Evolutionary conservation across 64 coral and sea anemone genomes (phyloP).

Genomic region (Actinia tenebrosa): DNA sequence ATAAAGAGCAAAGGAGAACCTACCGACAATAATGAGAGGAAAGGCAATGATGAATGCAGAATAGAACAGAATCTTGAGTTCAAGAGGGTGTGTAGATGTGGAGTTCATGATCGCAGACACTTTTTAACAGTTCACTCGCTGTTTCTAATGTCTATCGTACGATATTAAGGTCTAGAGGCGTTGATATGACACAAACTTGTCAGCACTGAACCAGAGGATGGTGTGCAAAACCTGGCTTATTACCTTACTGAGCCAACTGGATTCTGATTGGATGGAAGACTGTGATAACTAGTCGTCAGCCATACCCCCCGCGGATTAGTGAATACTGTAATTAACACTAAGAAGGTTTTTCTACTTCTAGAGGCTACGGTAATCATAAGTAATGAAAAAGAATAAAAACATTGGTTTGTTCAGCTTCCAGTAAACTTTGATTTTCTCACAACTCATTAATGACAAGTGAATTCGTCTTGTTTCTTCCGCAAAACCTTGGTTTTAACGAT

Average conservation of each 20-base stretch:
- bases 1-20: slow-evolving; percentile 15
- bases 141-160: neutral
- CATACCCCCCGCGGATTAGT: neutral
- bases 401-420: neutral
- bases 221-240: neutral
- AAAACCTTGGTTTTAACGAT: neutral
- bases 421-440: neutral
- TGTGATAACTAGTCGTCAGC: neutral
- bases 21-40: slow-evolving; percentile 73
- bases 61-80: slow-evolving; percentile 67
- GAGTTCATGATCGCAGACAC: neutral
- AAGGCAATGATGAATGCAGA: slow-evolving; percentile 54
- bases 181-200: neutral
- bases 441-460: neutral
- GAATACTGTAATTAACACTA: neutral
- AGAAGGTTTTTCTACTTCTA: neutral
- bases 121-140: neutral
- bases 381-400: neutral
- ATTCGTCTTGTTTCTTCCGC: neutral
- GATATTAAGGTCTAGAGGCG: neutral
- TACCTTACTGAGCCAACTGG: neutral
- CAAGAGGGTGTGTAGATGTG: slow-evolving; percentile 36
- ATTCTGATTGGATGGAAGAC: neutral
- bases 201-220: neutral
- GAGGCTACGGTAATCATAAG: neutral